Evolutionary conservation across 2,113 vertebrate genomes (phyloP).

Genomic region (Bombycilla garrulus): DNA sequence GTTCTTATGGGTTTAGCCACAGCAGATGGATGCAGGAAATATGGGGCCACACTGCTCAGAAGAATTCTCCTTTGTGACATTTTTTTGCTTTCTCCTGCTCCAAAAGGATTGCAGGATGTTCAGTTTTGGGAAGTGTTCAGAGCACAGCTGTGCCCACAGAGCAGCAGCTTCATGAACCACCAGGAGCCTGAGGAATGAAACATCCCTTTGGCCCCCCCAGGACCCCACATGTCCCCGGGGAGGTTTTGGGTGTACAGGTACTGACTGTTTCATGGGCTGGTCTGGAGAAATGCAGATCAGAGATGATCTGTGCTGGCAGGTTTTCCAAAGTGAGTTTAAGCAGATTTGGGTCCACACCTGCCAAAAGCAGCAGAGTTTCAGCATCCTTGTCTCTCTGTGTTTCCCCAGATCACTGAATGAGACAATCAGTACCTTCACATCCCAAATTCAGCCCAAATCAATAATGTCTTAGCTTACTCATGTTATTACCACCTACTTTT

Average conservation of each 20-base stretch:
- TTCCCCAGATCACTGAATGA: neutral
- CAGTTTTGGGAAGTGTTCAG: neutral
- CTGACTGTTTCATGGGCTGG: neutral
- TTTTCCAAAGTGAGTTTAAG: neutral
- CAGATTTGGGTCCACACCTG: neutral
- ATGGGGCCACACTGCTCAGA: conserved; percentile 9
- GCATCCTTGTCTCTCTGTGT: accelerated
- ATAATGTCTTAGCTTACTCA: neutral
- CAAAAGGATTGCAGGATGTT: neutral
- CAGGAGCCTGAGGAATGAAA: neutral
- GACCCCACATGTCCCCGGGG: accelerated
- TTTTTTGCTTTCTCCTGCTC: conserved; percentile 50
- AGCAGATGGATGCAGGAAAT: conserved; percentile 61
- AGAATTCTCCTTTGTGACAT: conserved; percentile 47
- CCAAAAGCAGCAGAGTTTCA: neutral
- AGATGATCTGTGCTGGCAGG: neutral
- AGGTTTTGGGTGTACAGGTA: neutral
- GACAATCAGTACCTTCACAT: neutral
- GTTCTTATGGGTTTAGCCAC: conserved; percentile 61
- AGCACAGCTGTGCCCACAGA: neutral
- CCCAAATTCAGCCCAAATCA: neutral
- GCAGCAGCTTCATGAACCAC: neutral
- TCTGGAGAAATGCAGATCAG: neutral
- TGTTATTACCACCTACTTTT: neutral
- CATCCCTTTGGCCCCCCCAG: neutral